Percentiles rank a stretch among this genome's conserved stretches.
phyloP scores from a whole-genome alignment of 2,113 vertebrate species.

The Epinephelus cyanopodus region DNA sequence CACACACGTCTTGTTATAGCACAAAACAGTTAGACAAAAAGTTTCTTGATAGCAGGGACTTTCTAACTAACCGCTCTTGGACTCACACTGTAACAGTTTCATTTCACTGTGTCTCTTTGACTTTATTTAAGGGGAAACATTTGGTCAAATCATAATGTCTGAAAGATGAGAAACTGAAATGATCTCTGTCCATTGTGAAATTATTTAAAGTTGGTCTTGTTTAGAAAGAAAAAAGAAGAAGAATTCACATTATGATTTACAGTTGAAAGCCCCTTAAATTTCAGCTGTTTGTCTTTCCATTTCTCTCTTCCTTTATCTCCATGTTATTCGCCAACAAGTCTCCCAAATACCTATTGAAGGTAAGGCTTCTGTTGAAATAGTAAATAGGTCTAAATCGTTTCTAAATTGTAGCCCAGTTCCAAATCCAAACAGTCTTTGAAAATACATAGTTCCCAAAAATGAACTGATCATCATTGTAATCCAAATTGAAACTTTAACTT shows the following conservation, averaged over 20 bases:
- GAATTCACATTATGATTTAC: constrained; percentile 18
- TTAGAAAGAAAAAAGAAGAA: not conserved
- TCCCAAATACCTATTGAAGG: constrained; percentile 88
- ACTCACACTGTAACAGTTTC: not conserved
- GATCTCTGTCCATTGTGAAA: constrained; percentile 1
- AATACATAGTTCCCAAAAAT: constrained; percentile 10
- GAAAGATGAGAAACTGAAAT: constrained; percentile 5
- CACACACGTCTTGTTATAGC: not conserved
- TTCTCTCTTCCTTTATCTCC: constrained; percentile 72
- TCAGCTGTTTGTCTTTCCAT: constrained; percentile 66
- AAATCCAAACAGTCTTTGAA: not conserved
- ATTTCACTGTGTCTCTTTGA: constrained; percentile 8
- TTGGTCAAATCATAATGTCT: constrained; percentile 41
- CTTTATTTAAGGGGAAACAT: constrained; percentile 26
- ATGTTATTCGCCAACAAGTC: constrained; percentile 78
- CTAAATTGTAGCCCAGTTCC: constrained; percentile 8
- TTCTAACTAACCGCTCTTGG: constrained; percentile 1
- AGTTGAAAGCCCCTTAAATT: constrained; percentile 42
- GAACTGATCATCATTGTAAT: constrained; percentile 17
- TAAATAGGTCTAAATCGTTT: not conserved
- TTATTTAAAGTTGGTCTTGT: constrained; percentile 4
- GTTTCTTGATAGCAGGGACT: not conserved
- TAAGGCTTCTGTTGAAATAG: constrained; percentile 75
- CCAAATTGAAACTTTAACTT: constrained; percentile 17
- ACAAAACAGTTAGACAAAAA: not conserved